A percentile compares a stretch with the other conserved stretches of the same genome.
phyloP scores from a whole-genome alignment of 2,888 invertebrate species.

The Lapara coniferarum region DNA sequence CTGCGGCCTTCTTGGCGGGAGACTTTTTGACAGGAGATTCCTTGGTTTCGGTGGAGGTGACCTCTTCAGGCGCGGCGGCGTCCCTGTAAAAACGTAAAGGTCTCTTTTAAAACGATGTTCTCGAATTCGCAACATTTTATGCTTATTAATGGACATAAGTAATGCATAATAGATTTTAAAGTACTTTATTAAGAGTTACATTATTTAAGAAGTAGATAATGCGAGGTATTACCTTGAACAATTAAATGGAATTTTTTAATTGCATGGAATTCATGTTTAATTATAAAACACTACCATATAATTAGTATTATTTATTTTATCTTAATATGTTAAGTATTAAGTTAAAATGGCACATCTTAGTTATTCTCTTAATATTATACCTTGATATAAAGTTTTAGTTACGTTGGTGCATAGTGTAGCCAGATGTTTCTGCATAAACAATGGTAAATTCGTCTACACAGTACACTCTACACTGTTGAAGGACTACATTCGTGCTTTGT shows the following conservation, averaged over 20 bases:
- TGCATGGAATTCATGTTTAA: too few species aligned
- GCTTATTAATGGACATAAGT: too few species aligned
- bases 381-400: neutral
- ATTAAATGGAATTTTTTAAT: too few species aligned
- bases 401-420: neutral
- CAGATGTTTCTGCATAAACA: conserved; percentile 24
- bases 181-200: too few species aligned
- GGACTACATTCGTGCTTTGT: conserved; percentile 6
- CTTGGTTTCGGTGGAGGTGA: conserved; percentile 76
- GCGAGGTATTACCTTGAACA: too few species aligned
- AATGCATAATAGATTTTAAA: too few species aligned
- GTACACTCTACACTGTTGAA: neutral
- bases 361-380: neutral
- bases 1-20: conserved; percentile 75
- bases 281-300: too few species aligned
- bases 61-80: conserved; percentile 74
- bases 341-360: neutral
- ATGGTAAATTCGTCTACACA: conserved; percentile 3
- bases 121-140: too few species aligned
- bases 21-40: conserved; percentile 81
- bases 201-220: too few species aligned
- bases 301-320: too few species aligned
- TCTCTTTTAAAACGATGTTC: too few species aligned
- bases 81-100: conserved; percentile 61
- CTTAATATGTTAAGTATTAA: too few species aligned